Base-by-base conservation (phyloP, 2,888 invertebrate genomes). In the Carcina quercana region DNA sequence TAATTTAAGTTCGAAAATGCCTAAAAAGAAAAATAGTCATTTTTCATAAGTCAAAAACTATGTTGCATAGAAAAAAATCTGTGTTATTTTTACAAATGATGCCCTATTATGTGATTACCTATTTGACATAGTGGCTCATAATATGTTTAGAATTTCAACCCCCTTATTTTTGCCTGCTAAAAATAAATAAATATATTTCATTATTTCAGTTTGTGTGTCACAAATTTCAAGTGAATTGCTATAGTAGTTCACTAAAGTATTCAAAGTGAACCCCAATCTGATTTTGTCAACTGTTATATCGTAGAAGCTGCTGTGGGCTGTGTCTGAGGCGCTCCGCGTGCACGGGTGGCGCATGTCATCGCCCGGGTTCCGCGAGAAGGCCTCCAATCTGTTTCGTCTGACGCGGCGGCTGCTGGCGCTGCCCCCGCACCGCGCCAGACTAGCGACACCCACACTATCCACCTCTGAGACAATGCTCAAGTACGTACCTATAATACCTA, bases 231-330 rank as follows among this genome's bases (percentile, higher is more conserved):
- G n/a, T n/a, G n/a, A n/a, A n/a, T n/a, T n/a, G n/a, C n/a, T n/a
- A n/a, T n/a, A n/a, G n/a, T n/a, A n/a, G n/a, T n/a, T n/a, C n/a
- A n/a, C n/a, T n/a, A n/a, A n/a, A n/a, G n/a, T n/a, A n/a, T n/a
- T n/a, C n/a, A n/a, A n/a, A n/a, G 5, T 17, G 17, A 7, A 7
- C 17, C 4, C 5, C 7, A 7, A 17, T 17, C 5, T 17, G 8
- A 10, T 20, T 20, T 17, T 20, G n/a, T n/a, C n/a, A n/a, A n/a
- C n/a, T n/a, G n/a, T n/a, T 29, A 14, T 32, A 28, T 19, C 7
- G 4, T 61, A 91, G 92, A 94, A 94, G 86, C 76, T 94, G 14
- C 72, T 93, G 11, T 93, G 93, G 93, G 93, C 93, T 0, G 92
- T 93, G 3, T 89, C 92, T 2, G 90, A 92, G 53, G 91, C 93